Base-by-base conservation (phyloP, 2,113 vertebrate species). In the Limanda limanda region DNA sequence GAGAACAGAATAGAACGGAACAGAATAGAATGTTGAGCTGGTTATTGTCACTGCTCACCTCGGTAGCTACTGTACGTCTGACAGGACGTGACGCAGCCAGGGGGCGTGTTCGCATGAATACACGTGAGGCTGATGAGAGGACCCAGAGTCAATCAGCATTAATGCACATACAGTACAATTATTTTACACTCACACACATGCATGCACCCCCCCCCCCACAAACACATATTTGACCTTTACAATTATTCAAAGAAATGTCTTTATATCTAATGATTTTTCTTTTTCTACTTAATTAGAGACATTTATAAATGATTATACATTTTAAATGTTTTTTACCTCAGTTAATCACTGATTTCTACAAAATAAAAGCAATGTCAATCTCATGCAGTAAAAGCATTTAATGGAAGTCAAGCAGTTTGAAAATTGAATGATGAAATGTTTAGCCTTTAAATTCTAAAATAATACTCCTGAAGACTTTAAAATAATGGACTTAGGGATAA, bases 71-170 rank as follows among this genome's bases (percentile, higher is more conserved):
- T 51, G 76, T 48, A 59, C 45, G 52, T 71, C 17, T 81, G 79
- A 67, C 83, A 82, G 86, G 88, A 91, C 54, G 83, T 92, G 90
- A 93, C 91, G 91, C 73, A 87, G 69, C 4, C 24, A 70, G 82
- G 82, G 91, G 91, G 86, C 74, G 91, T 88, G 81, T 62, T 40
- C 71, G 69, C 9, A 20, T 69, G 35, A 37, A 58, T 73, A 47
- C 78, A 83, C 81, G 55, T 76, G 81, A 86, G 68, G 54, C 65
- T 69, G 72, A 85, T 66, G 78, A 74, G 62, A 82, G 52, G 51
- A 24, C 57, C 57, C 40, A 65, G 65, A 65, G 65, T 84, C 74
- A 68, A 63, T 85, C 70, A 68, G 47, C 24, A 18, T 82, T 74
- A 82, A 79, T 68, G 40, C 78, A 76, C 70, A 74, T 82, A 80